phyloP scores from a whole-genome alignment of 2,797 vertebrate species.

The Sebastes iracundus region DNA sequence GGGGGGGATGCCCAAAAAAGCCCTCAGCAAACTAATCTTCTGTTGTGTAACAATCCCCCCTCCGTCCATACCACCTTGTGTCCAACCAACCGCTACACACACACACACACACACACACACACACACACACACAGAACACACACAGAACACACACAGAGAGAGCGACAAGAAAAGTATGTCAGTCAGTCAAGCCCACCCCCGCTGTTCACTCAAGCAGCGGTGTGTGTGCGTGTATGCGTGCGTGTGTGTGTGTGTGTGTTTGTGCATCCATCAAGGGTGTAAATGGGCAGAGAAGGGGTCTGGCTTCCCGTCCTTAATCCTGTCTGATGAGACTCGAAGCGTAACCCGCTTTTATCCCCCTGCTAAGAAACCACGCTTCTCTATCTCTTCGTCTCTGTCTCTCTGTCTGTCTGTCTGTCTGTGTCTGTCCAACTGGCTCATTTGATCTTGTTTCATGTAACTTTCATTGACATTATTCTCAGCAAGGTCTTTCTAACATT shows the following conservation, averaged over 20 bases:
- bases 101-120: constrained; percentile 12
- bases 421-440: constrained; percentile 3
- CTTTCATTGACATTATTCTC: constrained; percentile 26
- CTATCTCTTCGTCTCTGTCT: constrained; percentile 10
- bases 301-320: constrained; percentile 73
- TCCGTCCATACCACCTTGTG: constrained; percentile 18
- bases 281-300: constrained; percentile 62
- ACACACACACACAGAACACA: not conserved
- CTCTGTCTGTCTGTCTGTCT: constrained; percentile 25
- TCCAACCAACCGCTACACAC: constrained; percentile 13
- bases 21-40: constrained; percentile 55
- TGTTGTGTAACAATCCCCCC: constrained; percentile 69
- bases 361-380: constrained; percentile 63
- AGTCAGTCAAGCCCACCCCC: constrained; percentile 53
- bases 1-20: constrained; percentile 22
- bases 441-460: constrained; percentile 8
- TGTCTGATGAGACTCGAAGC: constrained; percentile 75
- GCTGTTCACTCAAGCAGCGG: constrained; percentile 40
- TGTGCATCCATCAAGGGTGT: constrained; percentile 36
- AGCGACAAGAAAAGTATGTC: constrained; percentile 49
- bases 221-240: constrained; percentile 16
- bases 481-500: not conserved
- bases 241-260: not conserved
- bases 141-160: constrained; percentile 12
- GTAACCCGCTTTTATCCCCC: constrained; percentile 76